These are phyloP conservation scores for Tenebrosternarchus preto DNA, from an alignment of 2,113 vertebrate species.

Conservation along the genomic window DNA sequence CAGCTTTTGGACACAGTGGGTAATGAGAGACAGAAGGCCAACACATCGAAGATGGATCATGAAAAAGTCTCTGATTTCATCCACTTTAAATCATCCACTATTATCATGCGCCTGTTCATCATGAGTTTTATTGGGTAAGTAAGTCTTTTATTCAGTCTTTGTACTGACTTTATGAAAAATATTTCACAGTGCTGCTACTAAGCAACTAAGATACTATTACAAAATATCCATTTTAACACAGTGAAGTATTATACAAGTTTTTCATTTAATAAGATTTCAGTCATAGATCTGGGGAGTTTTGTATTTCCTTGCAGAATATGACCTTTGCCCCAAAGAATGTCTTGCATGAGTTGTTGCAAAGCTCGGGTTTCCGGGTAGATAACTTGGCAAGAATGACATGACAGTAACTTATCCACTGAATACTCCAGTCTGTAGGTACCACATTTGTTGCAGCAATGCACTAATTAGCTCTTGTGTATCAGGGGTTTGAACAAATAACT, in stretches of 20 bases:
- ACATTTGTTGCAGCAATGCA: neutral
- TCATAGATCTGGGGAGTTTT: neutral
- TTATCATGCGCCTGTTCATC: slow-evolving; percentile 64
- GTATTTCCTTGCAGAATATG: neutral
- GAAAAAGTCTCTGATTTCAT: slow-evolving; percentile 46
- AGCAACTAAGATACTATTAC: too few relatives aligned
- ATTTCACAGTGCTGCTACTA: neutral
- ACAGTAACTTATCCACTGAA: neutral
- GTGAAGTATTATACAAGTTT: neutral
- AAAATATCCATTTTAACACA: neutral
- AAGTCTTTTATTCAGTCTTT: slow-evolving; percentile 5
- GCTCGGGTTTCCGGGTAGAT: neutral
- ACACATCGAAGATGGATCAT: neutral
- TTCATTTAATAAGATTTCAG: neutral
- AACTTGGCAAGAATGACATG: neutral
- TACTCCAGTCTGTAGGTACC: neutral
- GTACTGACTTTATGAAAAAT: neutral
- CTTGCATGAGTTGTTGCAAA: neutral
- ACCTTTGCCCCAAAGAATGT: slow-evolving; percentile 2
- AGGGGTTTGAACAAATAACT: too few relatives aligned
- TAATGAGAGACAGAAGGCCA: slow-evolving; percentile 52
- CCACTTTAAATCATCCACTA: slow-evolving; percentile 63
- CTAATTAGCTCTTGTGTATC: neutral
- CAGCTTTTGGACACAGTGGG: slow-evolving; percentile 65
- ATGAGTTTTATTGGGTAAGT: slow-evolving; percentile 73